phyloP scores from a whole-genome alignment of 2,113 vertebrate genomes.

The Canis aureus region DNA sequence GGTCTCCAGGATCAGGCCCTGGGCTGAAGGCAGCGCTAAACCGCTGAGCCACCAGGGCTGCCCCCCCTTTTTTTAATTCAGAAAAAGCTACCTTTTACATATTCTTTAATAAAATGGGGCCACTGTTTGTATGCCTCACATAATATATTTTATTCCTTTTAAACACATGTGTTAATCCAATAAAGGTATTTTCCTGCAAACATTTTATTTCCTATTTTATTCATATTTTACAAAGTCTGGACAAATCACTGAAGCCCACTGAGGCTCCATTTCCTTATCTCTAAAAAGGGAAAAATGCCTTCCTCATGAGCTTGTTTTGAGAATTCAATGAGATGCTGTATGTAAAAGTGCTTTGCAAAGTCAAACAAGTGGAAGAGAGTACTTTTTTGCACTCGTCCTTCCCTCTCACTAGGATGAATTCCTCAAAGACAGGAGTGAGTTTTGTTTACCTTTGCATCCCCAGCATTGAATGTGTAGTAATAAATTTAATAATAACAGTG shows the following conservation, averaged over 20 bases:
- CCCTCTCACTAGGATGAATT: background rate
- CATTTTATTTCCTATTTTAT: conserved; percentile 17
- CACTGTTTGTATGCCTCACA: background rate
- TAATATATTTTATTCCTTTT: background rate
- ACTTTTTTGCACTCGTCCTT: background rate
- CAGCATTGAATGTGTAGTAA: background rate
- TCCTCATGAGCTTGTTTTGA: background rate
- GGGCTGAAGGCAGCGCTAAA: too few relatives aligned
- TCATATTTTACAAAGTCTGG: conserved; percentile 14
- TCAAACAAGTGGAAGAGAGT: background rate
- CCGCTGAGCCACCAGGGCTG: too few relatives aligned
- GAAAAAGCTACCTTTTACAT: background rate
- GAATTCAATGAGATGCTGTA: background rate
- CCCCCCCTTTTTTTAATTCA: background rate
- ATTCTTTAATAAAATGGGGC: background rate
- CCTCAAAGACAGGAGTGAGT: conserved; percentile 7
- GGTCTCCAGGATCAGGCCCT: too few relatives aligned
- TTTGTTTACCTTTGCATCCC: background rate
- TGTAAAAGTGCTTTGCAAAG: background rate
- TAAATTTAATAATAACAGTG: background rate
- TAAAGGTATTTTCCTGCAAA: background rate
- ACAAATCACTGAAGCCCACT: background rate
- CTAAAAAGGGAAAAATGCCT: background rate
- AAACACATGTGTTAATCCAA: background rate
- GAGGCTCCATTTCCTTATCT: conserved; percentile 3